Percentiles rank a stretch among this genome's conserved stretches.
phyloP scores from a whole-genome alignment of 2,888 invertebrate genomes.

The Apotomis turbidana region DNA sequence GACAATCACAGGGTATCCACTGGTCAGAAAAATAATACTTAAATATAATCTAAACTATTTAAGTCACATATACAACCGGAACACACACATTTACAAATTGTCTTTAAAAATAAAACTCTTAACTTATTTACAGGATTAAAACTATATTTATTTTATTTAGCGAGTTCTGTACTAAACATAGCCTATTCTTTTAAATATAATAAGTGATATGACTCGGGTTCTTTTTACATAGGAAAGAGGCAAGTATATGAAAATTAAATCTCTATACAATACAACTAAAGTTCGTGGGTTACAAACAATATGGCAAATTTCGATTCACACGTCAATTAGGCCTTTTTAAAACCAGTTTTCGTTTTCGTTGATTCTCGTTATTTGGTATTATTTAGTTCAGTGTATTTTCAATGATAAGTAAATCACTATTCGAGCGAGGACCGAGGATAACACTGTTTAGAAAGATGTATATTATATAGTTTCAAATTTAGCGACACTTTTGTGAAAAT shows the following conservation, averaged over 20 bases:
- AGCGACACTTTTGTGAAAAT: constrained; percentile 29
- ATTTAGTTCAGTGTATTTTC: constrained; percentile 41
- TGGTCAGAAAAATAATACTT: constrained; percentile 46
- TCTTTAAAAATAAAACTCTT: constrained; percentile 59
- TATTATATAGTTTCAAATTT: constrained; percentile 22
- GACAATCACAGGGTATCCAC: constrained; percentile 41
- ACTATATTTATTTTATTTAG: constrained; percentile 60
- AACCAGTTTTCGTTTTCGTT: constrained; percentile 46
- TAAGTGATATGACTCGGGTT: constrained; percentile 78
- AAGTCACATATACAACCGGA: constrained; percentile 76
- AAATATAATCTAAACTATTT: constrained; percentile 58
- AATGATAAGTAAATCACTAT: constrained; percentile 26
- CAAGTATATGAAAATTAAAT: constrained; percentile 48
- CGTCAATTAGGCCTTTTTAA: constrained; percentile 58
- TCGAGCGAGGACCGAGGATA: constrained; percentile 34
- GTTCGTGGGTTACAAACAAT: constrained; percentile 44
- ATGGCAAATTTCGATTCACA: constrained; percentile 56
- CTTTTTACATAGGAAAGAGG: constrained; percentile 65
- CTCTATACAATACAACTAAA: constrained; percentile 50
- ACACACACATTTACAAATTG: constrained; percentile 79
- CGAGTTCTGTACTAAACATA: constrained; percentile 66
- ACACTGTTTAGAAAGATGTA: constrained; percentile 9
- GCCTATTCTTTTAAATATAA: constrained; percentile 65
- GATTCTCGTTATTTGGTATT: constrained; percentile 45
- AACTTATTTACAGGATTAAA: constrained; percentile 59